Percentiles rank a stretch among this genome's conserved stretches.
Evolutionary conservation across 1,140 invertebrate genomes (phyloP).

Genomic region (Drosophila kikkawai): DNA sequence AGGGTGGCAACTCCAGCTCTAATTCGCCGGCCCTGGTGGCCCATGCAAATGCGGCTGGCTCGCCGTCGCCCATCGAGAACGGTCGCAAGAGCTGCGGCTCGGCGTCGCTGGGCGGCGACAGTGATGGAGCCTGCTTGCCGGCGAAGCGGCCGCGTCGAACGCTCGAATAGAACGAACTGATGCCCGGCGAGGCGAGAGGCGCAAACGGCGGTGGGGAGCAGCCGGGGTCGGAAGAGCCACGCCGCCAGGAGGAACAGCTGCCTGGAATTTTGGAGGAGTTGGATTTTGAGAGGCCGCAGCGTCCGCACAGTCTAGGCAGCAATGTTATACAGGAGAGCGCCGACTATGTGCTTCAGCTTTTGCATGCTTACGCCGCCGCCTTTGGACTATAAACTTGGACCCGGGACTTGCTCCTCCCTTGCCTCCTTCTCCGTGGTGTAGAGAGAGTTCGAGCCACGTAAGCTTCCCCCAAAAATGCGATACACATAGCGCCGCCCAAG

Average conservation of each 20-base stretch:
- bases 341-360: conserved; percentile 67
- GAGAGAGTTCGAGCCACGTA: conserved; percentile 17
- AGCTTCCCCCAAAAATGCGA: conserved; percentile 15
- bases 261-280: conserved; percentile 29
- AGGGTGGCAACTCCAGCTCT: conserved; percentile 46
- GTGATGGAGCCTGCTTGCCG: conserved; percentile 71
- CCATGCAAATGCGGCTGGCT: conserved; percentile 42
- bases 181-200: conserved; percentile 59
- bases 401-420: not conserved
- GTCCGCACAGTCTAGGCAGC: conserved; percentile 65
- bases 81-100: conserved; percentile 76
- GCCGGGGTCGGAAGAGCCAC: conserved; percentile 17
- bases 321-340: conserved; percentile 71
- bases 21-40: conserved; percentile 56
- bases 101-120: conserved; percentile 68
- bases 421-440: conserved; percentile 13
- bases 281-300: conserved; percentile 58
- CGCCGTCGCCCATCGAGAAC: conserved; percentile 70
- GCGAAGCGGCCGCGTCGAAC: conserved; percentile 68
- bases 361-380: conserved; percentile 72
- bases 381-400: conserved; percentile 57
- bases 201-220: conserved; percentile 25
- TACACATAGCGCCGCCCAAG: not conserved
- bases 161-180: conserved; percentile 80
- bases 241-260: conserved; percentile 13